A percentile compares a stretch with the other conserved stretches of the same genome.
Conservation (phyloP, 2,113 vertebrate genomes). For the Lophius piscatorius region DNA sequence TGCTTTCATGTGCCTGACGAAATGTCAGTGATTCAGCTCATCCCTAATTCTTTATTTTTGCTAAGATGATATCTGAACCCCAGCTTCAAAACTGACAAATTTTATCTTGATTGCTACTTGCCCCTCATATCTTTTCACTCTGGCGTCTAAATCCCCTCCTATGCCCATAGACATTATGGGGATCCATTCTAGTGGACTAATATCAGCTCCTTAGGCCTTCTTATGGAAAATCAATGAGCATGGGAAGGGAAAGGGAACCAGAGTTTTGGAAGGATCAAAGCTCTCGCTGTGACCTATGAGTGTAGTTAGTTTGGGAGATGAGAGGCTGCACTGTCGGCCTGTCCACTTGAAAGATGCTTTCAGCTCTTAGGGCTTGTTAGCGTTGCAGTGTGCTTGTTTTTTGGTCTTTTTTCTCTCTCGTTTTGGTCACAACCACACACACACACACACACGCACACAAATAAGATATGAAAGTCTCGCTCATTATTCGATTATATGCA, state of each 20-base stretch:
- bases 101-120: slow-evolving; percentile 27
- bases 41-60: slow-evolving; percentile 52
- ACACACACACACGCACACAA: slow-evolving; percentile 11
- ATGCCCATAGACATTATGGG: slow-evolving; percentile 18
- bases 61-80: slow-evolving; percentile 27
- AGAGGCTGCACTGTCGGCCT: slow-evolving; percentile 57
- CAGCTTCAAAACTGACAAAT: slow-evolving; percentile 16
- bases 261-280: slow-evolving; percentile 65
- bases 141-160: slow-evolving; percentile 34
- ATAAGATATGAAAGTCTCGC: slow-evolving; percentile 31
- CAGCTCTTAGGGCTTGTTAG: slow-evolving; percentile 48
- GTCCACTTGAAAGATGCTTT: slow-evolving; percentile 62
- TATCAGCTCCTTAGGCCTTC: slow-evolving; percentile 33
- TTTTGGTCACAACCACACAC: slow-evolving; percentile 31
- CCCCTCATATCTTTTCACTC: slow-evolving; percentile 23
- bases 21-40: slow-evolving; percentile 44
- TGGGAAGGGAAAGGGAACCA: slow-evolving; percentile 59
- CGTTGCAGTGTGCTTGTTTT: slow-evolving; percentile 59
- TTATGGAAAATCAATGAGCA: slow-evolving; percentile 62
- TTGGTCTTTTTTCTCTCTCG: too few species aligned
- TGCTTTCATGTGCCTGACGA: slow-evolving; percentile 36
- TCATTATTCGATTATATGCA: background rate
- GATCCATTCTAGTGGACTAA: slow-evolving; percentile 17
- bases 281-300: slow-evolving; percentile 58
- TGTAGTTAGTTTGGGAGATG: slow-evolving; percentile 40